Base-by-base conservation (phyloP, 2,888 invertebrate species). In the Limnephilus auricula region DNA sequence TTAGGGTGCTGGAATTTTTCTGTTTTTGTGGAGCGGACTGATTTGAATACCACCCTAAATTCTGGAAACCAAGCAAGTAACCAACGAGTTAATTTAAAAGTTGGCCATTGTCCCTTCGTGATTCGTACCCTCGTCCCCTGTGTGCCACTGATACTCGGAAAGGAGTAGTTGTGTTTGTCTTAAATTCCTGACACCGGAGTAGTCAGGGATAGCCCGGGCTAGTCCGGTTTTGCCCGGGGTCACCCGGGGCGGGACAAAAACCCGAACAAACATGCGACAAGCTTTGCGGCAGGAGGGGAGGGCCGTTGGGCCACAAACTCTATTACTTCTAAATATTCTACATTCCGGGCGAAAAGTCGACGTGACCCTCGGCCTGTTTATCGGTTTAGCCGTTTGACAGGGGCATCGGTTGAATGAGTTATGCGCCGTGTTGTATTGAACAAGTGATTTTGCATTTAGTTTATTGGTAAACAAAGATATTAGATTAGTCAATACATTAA, bases 281-380 rank as follows among this genome's bases (percentile, higher is more conserved):
- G 82, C 82, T 34, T 12, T 32, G 82, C 34, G 82, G 82, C 13
- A 2, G 25, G 34, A 31, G 32, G 32, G 82, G 32, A 34, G 45
- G 15, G 30, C 31, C 31, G 1, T 32, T 32, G 34, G 9, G 25
- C 82, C 82, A 34, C 82, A 82, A 82, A 82, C 10, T 34, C 82
- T 65, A 65, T 82, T 82, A 82, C 80, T 10, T 32, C 80, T 82
- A 82, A 82, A 82, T 82, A 82, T 82, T 82, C 25, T 82, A 82
- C 37, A 65, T 65, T 25, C 65, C 65, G 65, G n/a, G 65, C 25
- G 65, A n/a, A 65, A 65, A 65, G 65, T 65, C 65, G n/a, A 65
- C 65, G 25, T 25, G 25, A 65, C 65, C 65, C 65, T 25, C 25
- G 65, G 9, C 65, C n/a, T 65, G 65, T 65, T 65, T 65, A n/a